These are phyloP conservation scores for Xylocopa sonorina DNA, from an alignment of 1,140 invertebrate species.

Conservation along the genomic window DNA sequence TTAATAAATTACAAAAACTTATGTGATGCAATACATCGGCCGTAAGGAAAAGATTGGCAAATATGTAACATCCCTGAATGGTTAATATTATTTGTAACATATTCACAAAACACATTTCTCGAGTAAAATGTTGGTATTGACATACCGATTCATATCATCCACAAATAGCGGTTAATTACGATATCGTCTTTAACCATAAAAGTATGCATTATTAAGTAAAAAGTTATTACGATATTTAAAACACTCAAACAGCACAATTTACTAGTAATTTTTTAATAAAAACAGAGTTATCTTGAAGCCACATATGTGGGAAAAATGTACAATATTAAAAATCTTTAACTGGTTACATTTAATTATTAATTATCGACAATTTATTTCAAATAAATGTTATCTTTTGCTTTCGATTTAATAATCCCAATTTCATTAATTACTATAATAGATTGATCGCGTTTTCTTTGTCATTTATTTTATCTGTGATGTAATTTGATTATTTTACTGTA, in stretches of 20 bases:
- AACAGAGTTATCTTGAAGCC: neutral
- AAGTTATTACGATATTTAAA: constrained; percentile 3
- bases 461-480: neutral
- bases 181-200: neutral
- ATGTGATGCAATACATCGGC: no score
- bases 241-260: neutral
- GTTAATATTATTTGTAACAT: constrained; percentile 50
- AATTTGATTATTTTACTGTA: constrained; percentile 8
- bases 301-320: neutral
- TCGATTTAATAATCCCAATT: neutral
- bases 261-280: neutral
- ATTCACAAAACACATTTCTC: constrained; percentile 7
- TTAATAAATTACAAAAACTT: no score
- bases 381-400: neutral
- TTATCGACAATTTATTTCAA: neutral
- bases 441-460: neutral
- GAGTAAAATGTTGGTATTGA: constrained; percentile 13
- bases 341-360: neutral
- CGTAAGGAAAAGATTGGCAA: no score
- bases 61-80: no score
- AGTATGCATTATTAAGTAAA: neutral
- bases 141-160: constrained; percentile 44
- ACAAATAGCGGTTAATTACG: constrained; percentile 6
- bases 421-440: no score
- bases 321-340: neutral